Conservation (phyloP, 2,113 vertebrate genomes). For the Oncorhynchus kisutch region DNA sequence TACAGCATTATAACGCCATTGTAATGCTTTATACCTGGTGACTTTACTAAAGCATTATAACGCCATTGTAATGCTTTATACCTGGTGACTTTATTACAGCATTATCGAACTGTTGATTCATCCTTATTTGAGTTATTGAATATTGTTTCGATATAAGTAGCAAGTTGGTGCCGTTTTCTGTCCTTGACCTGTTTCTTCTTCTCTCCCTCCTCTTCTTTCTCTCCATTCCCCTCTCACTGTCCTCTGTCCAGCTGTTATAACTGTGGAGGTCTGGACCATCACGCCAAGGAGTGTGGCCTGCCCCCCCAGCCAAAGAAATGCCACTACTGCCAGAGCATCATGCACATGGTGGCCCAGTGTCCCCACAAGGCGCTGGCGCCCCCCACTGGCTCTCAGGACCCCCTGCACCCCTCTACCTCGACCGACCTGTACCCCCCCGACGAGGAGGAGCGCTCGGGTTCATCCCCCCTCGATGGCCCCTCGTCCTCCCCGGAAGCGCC, state of each 20-base stretch:
- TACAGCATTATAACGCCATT: too few relatives aligned
- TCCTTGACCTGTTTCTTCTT: too few relatives aligned
- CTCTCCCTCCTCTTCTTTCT: neutral
- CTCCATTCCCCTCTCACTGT: neutral
- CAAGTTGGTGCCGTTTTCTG: too few relatives aligned
- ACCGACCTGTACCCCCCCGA: conserved; percentile 71
- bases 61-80: too few relatives aligned
- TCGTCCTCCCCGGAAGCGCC: conserved; percentile 86
- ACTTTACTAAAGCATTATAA: too few relatives aligned
- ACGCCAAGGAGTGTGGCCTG: conserved; percentile 97
- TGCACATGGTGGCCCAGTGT: conserved; percentile 95
- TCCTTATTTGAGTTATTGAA: too few relatives aligned
- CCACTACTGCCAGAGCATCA: conserved; percentile 97
- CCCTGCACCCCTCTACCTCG: conserved; percentile 71
- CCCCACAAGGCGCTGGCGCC: conserved; percentile 76
- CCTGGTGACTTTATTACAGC: too few relatives aligned
- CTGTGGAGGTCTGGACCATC: conserved; percentile 97
- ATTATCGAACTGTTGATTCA: too few relatives aligned
- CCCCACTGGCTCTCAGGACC: conserved; percentile 78
- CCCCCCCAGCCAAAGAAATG: conserved; percentile 99
- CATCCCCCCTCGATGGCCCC: conserved; percentile 81
- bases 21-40: too few relatives aligned
- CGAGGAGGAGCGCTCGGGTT: conserved; percentile 74
- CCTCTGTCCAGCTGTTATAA: conserved; percentile 88
- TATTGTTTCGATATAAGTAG: too few relatives aligned